Conservation (phyloP, 2,888 invertebrate species). For the Limnephilus lunatus region DNA sequence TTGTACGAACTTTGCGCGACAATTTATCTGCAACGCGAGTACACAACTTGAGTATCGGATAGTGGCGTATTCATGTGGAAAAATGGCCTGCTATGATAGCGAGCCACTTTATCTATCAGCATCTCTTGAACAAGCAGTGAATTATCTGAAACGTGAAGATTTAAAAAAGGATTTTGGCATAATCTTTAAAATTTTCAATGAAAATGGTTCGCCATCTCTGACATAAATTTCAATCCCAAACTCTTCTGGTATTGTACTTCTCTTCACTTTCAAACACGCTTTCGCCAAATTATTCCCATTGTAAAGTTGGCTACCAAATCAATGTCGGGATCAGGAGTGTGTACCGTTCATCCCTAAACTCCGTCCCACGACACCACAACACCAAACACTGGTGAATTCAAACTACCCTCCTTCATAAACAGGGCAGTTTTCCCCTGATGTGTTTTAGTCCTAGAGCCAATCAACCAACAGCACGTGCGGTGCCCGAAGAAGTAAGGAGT, state of each 20-base stretch:
- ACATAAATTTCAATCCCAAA: not conserved
- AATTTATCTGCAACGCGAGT: too few species aligned
- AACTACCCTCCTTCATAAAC: not conserved
- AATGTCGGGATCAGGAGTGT: not conserved
- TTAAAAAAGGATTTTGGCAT: not conserved
- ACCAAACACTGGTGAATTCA: not conserved
- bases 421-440: not conserved
- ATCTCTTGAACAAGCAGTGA: not conserved
- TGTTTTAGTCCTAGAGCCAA: not conserved
- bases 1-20: too few species aligned
- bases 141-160: not conserved
- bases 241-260: too few species aligned
- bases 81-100: too few species aligned
- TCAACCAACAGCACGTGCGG: not conserved
- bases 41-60: too few species aligned
- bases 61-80: too few species aligned
- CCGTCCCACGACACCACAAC: not conserved
- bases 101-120: not conserved
- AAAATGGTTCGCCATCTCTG: not conserved
- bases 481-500: not conserved
- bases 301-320: slow-evolving; percentile 3
- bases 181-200: not conserved
- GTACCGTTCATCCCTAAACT: not conserved
- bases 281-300: not conserved
- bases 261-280: too few species aligned